phyloP scores from a whole-genome alignment of 2,888 invertebrate species.

The Dermolepida albohirtum region DNA sequence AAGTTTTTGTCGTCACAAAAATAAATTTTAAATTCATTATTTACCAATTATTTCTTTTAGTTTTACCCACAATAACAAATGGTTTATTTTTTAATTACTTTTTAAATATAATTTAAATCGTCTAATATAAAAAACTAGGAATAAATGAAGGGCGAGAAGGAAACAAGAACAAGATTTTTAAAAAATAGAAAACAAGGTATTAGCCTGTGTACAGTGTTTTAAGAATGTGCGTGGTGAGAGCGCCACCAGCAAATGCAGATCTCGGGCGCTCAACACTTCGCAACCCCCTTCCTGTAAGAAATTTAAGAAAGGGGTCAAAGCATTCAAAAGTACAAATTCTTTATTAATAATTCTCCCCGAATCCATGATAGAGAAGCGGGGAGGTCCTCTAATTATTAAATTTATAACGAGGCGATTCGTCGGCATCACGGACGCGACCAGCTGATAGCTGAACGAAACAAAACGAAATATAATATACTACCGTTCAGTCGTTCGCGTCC shows the following conservation, averaged over 20 bases:
- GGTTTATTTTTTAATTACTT: no score
- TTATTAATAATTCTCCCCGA: conserved; percentile 62
- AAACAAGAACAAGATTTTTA: conserved; percentile 17
- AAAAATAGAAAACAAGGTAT: conserved; percentile 1
- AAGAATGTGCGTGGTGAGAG: conserved; percentile 54
- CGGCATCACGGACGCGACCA: conserved; percentile 48
- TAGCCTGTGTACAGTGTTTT: conserved; percentile 57
- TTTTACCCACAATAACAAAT: no score
- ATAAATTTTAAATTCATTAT: neutral
- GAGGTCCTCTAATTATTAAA: conserved; percentile 50
- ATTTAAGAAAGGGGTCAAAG: conserved; percentile 47
- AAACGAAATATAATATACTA: conserved; percentile 4
- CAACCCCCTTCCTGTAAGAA: conserved; percentile 21
- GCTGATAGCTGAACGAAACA: conserved; percentile 56
- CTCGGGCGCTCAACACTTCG: conserved; percentile 51
- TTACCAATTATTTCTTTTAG: neutral
- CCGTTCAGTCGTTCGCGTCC: neutral
- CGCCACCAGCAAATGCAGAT: conserved; percentile 56
- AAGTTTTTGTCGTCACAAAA: neutral
- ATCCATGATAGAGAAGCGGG: conserved; percentile 10
- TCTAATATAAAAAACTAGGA: conserved; percentile 1
- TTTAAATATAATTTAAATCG: neutral
- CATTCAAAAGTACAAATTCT: conserved; percentile 80
- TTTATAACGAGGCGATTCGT: conserved; percentile 55
- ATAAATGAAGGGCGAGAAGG: conserved; percentile 39